Percentiles rank a stretch among this genome's conserved stretches.
Conservation (phyloP, 2,797 vertebrate species). For the Neomorphus geoffroyi region DNA sequence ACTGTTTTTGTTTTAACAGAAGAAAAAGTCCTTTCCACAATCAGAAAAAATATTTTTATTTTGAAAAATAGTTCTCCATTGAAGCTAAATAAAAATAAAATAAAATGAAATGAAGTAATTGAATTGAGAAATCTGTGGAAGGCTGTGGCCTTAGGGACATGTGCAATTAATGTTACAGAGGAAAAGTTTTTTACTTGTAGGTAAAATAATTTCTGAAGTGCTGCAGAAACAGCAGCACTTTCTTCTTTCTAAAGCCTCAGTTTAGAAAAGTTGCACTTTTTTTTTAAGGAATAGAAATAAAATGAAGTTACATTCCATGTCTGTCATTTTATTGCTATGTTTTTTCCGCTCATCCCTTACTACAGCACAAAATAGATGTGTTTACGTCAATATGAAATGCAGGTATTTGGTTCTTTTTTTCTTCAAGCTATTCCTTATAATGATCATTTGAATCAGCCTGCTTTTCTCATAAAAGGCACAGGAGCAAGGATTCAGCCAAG, state of each 20-base stretch:
- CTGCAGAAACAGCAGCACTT: neutral
- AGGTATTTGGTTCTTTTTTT: neutral
- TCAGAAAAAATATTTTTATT: neutral
- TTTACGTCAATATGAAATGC: neutral
- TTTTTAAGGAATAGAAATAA: conserved; percentile 16
- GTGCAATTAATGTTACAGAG: neutral
- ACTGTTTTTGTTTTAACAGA: neutral
- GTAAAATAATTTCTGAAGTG: neutral
- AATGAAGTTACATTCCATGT: neutral
- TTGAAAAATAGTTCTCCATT: neutral
- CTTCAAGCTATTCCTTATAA: neutral
- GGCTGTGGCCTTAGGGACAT: neutral
- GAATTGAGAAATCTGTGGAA: neutral
- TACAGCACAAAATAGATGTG: neutral
- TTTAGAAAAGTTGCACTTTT: neutral
- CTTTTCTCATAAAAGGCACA: neutral
- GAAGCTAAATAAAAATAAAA: neutral
- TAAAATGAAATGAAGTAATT: neutral
- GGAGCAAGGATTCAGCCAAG: neutral
- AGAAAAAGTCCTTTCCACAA: neutral
- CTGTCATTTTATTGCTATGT: neutral
- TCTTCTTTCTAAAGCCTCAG: neutral
- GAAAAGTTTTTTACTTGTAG: neutral
- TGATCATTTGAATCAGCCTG: neutral
- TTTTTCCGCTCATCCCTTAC: neutral